Conservation (phyloP, 2,888 invertebrate genomes). For the Odontothrips loti region DNA sequence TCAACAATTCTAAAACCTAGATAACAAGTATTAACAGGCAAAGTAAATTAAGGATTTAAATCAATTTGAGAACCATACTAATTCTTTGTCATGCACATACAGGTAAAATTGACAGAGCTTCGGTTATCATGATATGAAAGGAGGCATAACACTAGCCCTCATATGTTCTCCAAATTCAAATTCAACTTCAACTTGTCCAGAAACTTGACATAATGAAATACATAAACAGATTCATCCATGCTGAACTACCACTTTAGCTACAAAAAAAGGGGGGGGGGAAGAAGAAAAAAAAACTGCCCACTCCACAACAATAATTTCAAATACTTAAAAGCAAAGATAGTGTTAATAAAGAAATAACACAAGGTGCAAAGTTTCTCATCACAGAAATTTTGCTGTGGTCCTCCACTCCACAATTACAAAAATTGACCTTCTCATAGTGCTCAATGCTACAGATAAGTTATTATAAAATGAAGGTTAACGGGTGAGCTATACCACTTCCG, state of each 20-base stretch:
- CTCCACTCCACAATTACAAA: not conserved
- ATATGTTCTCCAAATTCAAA: not conserved
- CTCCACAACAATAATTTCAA: too few species aligned
- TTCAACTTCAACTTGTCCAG: not conserved
- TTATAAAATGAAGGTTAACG: not conserved
- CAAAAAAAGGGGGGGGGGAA: not conserved
- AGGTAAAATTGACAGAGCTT: too few species aligned
- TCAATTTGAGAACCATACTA: too few species aligned
- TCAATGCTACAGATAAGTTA: not conserved
- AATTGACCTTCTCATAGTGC: not conserved
- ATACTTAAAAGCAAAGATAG: constrained; percentile 2
- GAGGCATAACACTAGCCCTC: too few species aligned
- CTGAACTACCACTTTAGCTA: not conserved
- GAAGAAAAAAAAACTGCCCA: too few species aligned
- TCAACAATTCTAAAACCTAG: not conserved
- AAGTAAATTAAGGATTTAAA: too few species aligned
- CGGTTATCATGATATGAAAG: too few species aligned
- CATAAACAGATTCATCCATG: not conserved
- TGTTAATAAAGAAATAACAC: not conserved
- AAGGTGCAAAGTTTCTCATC: not conserved
- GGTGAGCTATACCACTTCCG: not conserved
- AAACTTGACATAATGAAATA: not conserved
- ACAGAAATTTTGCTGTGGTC: not conserved
- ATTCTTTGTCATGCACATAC: too few species aligned
- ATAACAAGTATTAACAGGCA: too few species aligned